Evolutionary conservation across 92 coral and sea anemone species (phyloP).

Genomic region (Metridium senile): DNA sequence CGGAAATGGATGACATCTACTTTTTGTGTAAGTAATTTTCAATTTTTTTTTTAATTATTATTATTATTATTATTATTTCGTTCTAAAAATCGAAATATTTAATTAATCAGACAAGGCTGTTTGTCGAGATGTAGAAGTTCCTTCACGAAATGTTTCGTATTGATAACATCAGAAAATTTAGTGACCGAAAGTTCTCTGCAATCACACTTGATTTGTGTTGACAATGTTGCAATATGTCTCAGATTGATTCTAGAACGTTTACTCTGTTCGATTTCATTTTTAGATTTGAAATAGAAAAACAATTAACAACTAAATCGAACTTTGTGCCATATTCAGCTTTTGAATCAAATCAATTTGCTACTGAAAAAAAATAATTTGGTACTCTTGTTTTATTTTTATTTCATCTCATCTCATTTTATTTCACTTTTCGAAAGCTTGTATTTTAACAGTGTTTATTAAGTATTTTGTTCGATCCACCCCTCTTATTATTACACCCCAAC

Average conservation of each 20-base stretch:
- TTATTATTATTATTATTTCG: neutral
- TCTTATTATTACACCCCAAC: too few species aligned
- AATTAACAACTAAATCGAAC: too few species aligned
- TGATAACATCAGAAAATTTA: neutral
- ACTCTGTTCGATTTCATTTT: neutral
- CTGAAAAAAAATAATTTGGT: too few species aligned
- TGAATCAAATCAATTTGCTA: too few species aligned
- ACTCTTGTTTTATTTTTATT: too few species aligned
- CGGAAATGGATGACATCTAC: slow-evolving; percentile 71
- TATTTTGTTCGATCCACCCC: too few species aligned
- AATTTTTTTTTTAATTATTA: neutral
- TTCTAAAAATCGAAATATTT: neutral
- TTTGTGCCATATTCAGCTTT: too few species aligned
- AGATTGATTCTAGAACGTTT: neutral
- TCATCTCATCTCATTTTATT: too few species aligned
- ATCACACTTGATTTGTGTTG: neutral
- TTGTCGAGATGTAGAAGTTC: neutral
- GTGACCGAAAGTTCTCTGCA: neutral
- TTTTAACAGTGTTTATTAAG: too few species aligned
- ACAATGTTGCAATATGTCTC: neutral
- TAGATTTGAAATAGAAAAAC: too few species aligned
- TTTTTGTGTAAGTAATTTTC: slow-evolving; percentile 60
- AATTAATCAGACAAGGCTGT: slow-evolving; percentile 1
- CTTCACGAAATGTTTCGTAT: too few species aligned
- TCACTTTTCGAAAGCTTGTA: too few species aligned